Evolutionary conservation across 2,797 vertebrate genomes (phyloP), one percentile per base, ranked within the genome.

Genomic region (Hipposideros larvatus): DNA sequence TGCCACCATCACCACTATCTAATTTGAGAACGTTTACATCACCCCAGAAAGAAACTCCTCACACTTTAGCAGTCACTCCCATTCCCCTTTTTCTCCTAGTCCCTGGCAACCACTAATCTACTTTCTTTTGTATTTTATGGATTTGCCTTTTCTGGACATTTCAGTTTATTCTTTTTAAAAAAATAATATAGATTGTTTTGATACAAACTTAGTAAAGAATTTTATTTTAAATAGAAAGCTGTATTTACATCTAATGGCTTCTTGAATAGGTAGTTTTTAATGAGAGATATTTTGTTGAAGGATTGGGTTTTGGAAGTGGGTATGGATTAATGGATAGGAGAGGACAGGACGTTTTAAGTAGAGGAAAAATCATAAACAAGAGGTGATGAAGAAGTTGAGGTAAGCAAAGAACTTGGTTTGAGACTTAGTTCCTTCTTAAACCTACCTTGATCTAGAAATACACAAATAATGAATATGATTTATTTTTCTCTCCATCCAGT

Each of bases 401-500:
- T 24, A 94, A 78, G 84, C n/a, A 80, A 43, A 28, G 55, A 86
- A 75, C 41, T 95, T 92, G 70, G 22, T 78, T 91, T 92, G 65
- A 91, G 37, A 87, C 37, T 79, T 87, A 89, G n/a, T 61, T 90
- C 18, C 55, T 68, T 55, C 65, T 95, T 80, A 74, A n/a, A 46
- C 86, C 15, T 63, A 43, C 22, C 19, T 88, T 89, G 66, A 91
- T 71, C 48, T 94, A 53, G 61, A 90, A 97, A 59, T 93, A 77
- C 94, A 61, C 89, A 84, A 85, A 46, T 77, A 53, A 57, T 91
- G 66, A 75, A 51, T 87, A 22, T 95, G 31, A 66, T 94, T 37
- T 95, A 5, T 97, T 96, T 51, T 82, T 92, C 13, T 73, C 63
- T 59, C 31, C 77, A 24, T 86, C 26, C 68, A 99, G 99, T 99